phyloP scores from a whole-genome alignment of 1,140 invertebrate genomes.

The Drosophila sturtevanti region DNA sequence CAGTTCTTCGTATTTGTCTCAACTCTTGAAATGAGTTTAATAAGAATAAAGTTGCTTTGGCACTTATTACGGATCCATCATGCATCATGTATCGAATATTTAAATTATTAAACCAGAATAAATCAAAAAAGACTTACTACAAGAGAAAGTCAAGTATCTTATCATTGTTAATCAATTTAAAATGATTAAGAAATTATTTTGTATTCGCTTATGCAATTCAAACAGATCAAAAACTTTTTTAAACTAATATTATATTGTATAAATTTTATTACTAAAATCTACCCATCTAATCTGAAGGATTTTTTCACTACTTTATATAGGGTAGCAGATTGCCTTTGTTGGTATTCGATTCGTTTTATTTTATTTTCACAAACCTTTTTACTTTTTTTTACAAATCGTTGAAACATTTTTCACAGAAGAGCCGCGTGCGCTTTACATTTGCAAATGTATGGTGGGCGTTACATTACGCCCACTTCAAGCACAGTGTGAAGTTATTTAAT shows the following conservation, averaged over 20 bases:
- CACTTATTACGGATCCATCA: no score
- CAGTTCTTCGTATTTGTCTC: not conserved
- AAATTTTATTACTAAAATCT: not conserved
- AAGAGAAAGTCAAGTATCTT: no score
- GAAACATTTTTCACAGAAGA: conserved; percentile 71
- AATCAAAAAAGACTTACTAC: no score
- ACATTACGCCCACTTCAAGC: conserved; percentile 56
- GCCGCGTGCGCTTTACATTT: conserved; percentile 69
- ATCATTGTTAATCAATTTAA: no score
- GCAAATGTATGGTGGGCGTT: conserved; percentile 47
- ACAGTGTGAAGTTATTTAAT: conserved; percentile 77
- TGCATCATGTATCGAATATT: no score
- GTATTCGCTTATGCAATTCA: no score
- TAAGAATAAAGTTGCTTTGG: no score
- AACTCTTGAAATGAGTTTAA: no score
- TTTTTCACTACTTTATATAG: not conserved
- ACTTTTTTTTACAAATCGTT: conserved; percentile 64
- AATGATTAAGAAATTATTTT: no score
- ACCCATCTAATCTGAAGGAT: not conserved
- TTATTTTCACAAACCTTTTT: not conserved
- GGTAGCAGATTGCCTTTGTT: conserved; percentile 53
- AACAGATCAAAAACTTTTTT: no score
- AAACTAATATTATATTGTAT: no score
- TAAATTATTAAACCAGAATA: no score
- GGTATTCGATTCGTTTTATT: conserved; percentile 53